phyloP scores from a whole-genome alignment of 2,888 invertebrate species.

The Cryptops parisi region DNA sequence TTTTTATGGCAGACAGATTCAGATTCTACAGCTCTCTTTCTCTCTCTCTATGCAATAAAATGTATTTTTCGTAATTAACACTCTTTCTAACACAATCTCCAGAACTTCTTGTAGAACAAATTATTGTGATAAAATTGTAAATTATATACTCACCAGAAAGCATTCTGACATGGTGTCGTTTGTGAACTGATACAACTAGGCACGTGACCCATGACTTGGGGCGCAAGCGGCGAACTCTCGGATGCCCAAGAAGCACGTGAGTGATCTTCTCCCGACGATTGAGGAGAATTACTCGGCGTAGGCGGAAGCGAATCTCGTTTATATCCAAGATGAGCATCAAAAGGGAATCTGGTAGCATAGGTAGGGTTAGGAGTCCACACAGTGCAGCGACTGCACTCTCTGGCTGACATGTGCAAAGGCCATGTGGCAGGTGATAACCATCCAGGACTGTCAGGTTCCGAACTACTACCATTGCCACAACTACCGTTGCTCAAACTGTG shows the following conservation, averaged over 20 bases:
- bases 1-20: too few relatives aligned
- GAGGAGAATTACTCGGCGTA: neutral
- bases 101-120: too few relatives aligned
- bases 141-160: neutral
- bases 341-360: neutral
- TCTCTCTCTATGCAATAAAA: too few relatives aligned
- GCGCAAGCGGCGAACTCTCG: neutral
- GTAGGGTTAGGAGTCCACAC: neutral
- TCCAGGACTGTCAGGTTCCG: neutral
- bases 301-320: neutral
- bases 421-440: neutral
- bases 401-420: neutral
- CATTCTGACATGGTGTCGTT: neutral
- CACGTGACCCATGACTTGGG: constrained; percentile 1
- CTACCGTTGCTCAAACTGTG: neutral
- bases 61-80: too few relatives aligned
- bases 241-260: neutral
- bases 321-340: neutral
- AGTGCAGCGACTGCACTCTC: neutral
- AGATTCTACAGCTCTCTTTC: too few relatives aligned
- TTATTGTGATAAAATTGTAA: too few relatives aligned
- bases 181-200: constrained; percentile 5
- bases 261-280: neutral
- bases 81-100: too few relatives aligned
- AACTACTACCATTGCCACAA: neutral